These are phyloP conservation scores for Chamaetylas fuelleborni DNA, from an alignment of 2,113 vertebrate genomes.

Conservation along the genomic window DNA sequence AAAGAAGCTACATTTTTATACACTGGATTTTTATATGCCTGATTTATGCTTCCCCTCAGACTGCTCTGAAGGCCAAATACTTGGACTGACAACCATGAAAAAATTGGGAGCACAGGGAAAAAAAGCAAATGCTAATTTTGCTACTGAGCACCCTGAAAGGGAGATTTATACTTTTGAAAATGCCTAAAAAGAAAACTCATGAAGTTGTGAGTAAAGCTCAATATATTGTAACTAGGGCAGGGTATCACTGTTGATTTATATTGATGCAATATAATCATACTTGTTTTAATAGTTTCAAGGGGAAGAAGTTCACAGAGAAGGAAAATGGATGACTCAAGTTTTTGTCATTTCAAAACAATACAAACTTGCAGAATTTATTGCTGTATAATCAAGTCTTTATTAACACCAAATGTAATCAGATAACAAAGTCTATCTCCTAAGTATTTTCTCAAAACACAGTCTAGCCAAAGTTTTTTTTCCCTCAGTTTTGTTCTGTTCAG, in stretches of 20 bases:
- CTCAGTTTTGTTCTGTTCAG: neutral
- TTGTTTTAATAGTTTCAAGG: constrained; percentile 17
- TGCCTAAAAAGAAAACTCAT: constrained; percentile 32
- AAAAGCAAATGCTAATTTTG: constrained; percentile 63
- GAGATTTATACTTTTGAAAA: constrained; percentile 62
- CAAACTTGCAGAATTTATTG: constrained; percentile 35
- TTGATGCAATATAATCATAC: constrained; percentile 1
- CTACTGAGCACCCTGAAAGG: constrained; percentile 28
- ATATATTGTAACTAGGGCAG: constrained; percentile 27
- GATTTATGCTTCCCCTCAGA: constrained; percentile 31
- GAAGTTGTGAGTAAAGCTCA: constrained; percentile 18
- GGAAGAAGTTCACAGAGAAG: neutral
- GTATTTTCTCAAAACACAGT: neutral
- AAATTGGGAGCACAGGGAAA: constrained; percentile 38
- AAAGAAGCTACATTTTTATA: neutral
- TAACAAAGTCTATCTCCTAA: constrained; percentile 35
- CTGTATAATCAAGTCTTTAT: constrained; percentile 45
- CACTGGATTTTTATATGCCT: neutral
- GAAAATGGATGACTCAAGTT: neutral
- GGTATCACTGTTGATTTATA: constrained; percentile 27
- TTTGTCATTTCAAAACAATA: constrained; percentile 50
- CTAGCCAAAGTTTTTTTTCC: neutral
- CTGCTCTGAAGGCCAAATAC: constrained; percentile 23
- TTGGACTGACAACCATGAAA: constrained; percentile 58
- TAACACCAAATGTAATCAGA: constrained; percentile 52